Percentiles rank a stretch among this genome's conserved stretches.
These are phyloP conservation scores for Etheostoma perlongum DNA, from an alignment of 2,797 vertebrate species.

Conservation along the genomic window DNA sequence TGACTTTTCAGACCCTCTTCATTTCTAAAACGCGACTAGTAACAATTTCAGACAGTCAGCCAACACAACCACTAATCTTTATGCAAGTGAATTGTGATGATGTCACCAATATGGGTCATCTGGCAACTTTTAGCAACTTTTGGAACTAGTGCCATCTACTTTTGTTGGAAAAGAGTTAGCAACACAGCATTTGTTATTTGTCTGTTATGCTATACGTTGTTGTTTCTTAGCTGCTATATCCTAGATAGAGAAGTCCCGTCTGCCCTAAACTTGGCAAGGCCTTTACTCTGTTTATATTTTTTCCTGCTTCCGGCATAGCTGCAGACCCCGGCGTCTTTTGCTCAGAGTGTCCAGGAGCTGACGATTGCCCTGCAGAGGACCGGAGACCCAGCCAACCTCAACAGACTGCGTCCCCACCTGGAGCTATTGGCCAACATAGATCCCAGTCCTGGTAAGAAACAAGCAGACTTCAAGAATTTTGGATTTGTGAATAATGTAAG, in stretches of 20 bases:
- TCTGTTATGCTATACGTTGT: not conserved
- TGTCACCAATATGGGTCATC: no score
- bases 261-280: not conserved
- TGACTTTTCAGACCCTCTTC: no score
- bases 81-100: no score
- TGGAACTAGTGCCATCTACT: no score
- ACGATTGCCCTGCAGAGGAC: conserved; percentile 98
- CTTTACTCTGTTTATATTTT: conserved; percentile 1
- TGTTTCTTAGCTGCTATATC: not conserved
- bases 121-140: no score
- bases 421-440: conserved; percentile 98
- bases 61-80: no score
- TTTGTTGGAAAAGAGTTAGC: no score
- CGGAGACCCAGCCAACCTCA: conserved; percentile 98
- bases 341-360: conserved; percentile 98
- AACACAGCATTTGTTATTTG: not conserved
- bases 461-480: not conserved
- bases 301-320: conserved; percentile 81
- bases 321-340: conserved; percentile 99
- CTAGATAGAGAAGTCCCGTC: not conserved
- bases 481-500: not conserved
- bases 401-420: conserved; percentile 95
- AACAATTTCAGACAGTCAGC: no score
- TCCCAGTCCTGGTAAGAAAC: conserved; percentile 93
- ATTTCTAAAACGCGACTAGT: no score